Base-by-base conservation (phyloP, 1,140 invertebrate genomes). In the Apis laboriosa region DNA sequence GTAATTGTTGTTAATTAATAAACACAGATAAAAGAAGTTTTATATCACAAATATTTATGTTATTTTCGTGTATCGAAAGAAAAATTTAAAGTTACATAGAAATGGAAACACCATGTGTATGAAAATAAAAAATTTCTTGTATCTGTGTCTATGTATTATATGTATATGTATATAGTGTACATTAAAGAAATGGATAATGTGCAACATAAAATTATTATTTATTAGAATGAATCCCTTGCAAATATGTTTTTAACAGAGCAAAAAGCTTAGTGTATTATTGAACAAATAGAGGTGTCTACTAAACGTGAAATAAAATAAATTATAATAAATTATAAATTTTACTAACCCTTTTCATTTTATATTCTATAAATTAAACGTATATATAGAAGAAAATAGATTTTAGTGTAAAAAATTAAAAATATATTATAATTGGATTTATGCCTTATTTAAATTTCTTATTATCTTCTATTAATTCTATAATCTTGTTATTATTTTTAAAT, bases 211-310 rank as follows among this genome's bases (percentile, higher is more conserved):
- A 15, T 83, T 24, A 24, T 24, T 24, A 60, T 72, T 43, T 28
- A 49, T 49, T 64, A 19, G 9, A 58, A 60, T 73, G 55, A 43
- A 49, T 28, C 70, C 51, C 68, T 58, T 24, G 21, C 49, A 66
- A 58, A 72, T 66, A 60, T 43, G 9, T 49, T 55, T 34, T 73
- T 21, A 61, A 87, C 71, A 72, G 71, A 76, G 53, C 60, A 76
- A 2, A 64, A 34, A 82, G 83, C 80, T 85, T 13, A 55, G 21
- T 19, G 21, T 80, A 53, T 80, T 43, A 0, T 34, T 53, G 61
- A 79, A 64, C 70, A n/a, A n/a, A 83, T 17, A 28, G 67, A 71
- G 71, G 63, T 76, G 70, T 78, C 60, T 79, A 79, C 64, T 71
- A 70, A 24, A 21, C 56, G 15, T 1, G 5, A 43, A 43, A 43